Conservation (phyloP, 2,888 invertebrate genomes). For the Erpobdella octoculata region DNA sequence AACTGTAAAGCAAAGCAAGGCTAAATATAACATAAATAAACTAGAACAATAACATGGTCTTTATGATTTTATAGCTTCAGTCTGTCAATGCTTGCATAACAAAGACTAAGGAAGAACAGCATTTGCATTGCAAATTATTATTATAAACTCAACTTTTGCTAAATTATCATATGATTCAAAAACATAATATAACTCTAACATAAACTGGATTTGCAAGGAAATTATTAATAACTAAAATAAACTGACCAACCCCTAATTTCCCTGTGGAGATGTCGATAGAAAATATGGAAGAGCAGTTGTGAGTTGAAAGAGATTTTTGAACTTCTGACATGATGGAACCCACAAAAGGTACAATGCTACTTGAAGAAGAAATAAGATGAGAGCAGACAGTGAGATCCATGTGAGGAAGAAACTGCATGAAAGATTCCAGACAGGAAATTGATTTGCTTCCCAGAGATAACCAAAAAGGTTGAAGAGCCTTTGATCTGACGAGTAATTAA, state of each 20-base stretch:
- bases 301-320: background rate
- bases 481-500: slow-evolving; percentile 61
- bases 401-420: background rate
- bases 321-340: background rate
- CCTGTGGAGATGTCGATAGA: background rate
- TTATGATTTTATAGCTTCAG: too few relatives aligned
- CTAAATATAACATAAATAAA: too few relatives aligned
- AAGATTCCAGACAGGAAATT: slow-evolving; percentile 63
- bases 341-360: background rate
- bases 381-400: background rate
- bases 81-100: too few relatives aligned
- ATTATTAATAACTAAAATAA: too few relatives aligned
- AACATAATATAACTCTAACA: too few relatives aligned
- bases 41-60: too few relatives aligned
- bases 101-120: too few relatives aligned
- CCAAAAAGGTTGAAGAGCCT: slow-evolving; percentile 85
- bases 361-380: background rate
- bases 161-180: too few relatives aligned
- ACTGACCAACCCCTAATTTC: too few relatives aligned
- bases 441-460: slow-evolving; percentile 61
- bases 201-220: too few relatives aligned
- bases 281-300: background rate
- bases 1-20: slow-evolving; percentile 56
- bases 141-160: too few relatives aligned
- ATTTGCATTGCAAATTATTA: too few relatives aligned